Conservation (phyloP, 2,888 invertebrate species). For the Ectemnius cavifrons region DNA sequence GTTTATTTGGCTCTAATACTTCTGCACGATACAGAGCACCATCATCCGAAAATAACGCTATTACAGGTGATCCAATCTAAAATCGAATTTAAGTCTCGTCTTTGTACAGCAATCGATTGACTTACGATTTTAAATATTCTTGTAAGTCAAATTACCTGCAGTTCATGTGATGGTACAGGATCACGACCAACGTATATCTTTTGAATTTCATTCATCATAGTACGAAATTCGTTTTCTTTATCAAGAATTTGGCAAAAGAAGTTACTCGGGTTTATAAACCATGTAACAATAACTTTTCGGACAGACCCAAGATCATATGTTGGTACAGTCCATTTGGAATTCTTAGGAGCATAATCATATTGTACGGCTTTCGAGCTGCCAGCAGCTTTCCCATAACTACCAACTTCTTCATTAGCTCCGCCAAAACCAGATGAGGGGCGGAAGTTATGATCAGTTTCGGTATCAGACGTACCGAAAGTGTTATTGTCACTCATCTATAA, state of each 20-base stretch:
- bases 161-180: slow-evolving; percentile 52
- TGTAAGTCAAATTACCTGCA: slow-evolving; percentile 60
- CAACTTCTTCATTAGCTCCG: slow-evolving; percentile 57
- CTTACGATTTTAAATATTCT: no score
- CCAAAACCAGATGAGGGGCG: no score
- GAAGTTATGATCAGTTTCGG: no score
- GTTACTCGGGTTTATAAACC: slow-evolving; percentile 87
- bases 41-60: slow-evolving; percentile 86
- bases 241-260: slow-evolving; percentile 83
- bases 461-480: no score
- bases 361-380: slow-evolving; percentile 43
- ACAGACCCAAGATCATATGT: slow-evolving; percentile 79
- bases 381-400: slow-evolving; percentile 29
- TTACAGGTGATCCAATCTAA: slow-evolving; percentile 82
- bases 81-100: neutral
- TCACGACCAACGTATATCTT: slow-evolving; percentile 81
- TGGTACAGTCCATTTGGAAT: slow-evolving; percentile 79
- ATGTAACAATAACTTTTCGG: slow-evolving; percentile 83
- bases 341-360: slow-evolving; percentile 79
- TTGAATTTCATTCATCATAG: slow-evolving; percentile 86
- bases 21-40: slow-evolving; percentile 86
- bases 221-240: slow-evolving; percentile 80
- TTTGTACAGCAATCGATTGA: no score
- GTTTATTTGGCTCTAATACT: slow-evolving; percentile 80
- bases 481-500: no score